Conservation (phyloP, 2,797 vertebrate species). For the Cynopterus sphinx region DNA sequence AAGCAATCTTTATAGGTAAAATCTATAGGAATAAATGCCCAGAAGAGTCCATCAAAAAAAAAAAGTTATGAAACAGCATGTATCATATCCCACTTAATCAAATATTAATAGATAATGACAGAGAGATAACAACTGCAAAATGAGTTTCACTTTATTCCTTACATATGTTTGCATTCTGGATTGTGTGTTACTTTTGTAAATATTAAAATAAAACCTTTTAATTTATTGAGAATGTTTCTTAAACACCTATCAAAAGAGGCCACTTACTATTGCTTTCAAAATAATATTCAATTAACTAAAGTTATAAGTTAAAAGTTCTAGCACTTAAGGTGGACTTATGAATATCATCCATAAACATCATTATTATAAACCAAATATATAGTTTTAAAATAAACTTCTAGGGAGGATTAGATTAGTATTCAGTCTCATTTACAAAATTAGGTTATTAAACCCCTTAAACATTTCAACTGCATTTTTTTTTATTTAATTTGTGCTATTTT, state of each 20-base stretch:
- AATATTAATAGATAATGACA: neutral
- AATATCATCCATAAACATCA: neutral
- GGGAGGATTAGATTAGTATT: neutral
- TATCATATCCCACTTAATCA: neutral
- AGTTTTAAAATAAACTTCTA: slow-evolving; percentile 27
- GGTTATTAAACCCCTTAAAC: neutral
- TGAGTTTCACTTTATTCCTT: neutral
- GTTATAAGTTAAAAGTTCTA: slow-evolving; percentile 8
- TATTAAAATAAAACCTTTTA: neutral
- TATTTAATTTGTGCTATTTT: neutral
- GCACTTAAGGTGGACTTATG: neutral
- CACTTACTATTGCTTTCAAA: neutral
- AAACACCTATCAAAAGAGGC: neutral
- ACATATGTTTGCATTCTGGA: neutral
- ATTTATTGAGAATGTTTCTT: neutral
- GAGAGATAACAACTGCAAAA: neutral
- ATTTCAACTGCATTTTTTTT: slow-evolving; percentile 13
- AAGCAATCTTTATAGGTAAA: neutral
- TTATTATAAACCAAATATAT: neutral
- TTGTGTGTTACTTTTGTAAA: neutral
- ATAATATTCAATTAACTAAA: slow-evolving; percentile 22
- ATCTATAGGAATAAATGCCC: neutral
- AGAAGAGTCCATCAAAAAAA: neutral
- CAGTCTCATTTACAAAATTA: slow-evolving; percentile 13
- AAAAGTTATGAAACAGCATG: neutral